These are phyloP conservation scores for Belonocnema kinseyi DNA, from an alignment of 1,140 invertebrate species.

Conservation along the genomic window DNA sequence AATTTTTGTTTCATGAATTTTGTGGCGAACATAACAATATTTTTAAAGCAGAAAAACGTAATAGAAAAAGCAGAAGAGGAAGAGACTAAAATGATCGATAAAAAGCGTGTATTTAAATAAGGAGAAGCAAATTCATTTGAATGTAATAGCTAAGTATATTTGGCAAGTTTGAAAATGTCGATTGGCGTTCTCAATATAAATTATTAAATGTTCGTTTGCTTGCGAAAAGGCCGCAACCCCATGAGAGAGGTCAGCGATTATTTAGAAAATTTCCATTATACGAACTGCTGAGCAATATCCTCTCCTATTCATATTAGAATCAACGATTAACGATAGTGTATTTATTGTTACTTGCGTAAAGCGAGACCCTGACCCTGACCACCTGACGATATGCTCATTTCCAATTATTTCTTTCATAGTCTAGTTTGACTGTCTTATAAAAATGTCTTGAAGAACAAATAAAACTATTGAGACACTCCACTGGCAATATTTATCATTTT, in stretches of 20 bases:
- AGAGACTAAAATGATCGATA: not conserved
- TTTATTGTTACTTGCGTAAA: slow-evolving; percentile 59
- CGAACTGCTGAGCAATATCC: slow-evolving; percentile 67
- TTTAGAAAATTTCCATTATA: slow-evolving; percentile 65
- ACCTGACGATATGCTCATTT: too few species aligned
- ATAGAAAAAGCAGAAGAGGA: not conserved
- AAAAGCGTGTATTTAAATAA: slow-evolving; percentile 1
- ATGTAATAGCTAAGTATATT: not conserved
- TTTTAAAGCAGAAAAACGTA: too few species aligned
- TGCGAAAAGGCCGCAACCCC: slow-evolving; percentile 62
- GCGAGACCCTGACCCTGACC: slow-evolving; percentile 43
- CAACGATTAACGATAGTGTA: slow-evolving; percentile 54
- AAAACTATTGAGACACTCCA: too few species aligned
- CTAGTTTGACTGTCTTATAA: too few species aligned
- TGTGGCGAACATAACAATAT: too few species aligned
- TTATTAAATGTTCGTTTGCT: slow-evolving; percentile 61
- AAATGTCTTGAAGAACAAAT: too few species aligned
- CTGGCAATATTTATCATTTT: too few species aligned
- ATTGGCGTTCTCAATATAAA: slow-evolving; percentile 56
- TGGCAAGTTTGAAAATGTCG: slow-evolving; percentile 23
- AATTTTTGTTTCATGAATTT: too few species aligned
- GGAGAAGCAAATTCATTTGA: slow-evolving; percentile 23
- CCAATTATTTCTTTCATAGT: slow-evolving; percentile 21
- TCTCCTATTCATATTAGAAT: slow-evolving; percentile 59
- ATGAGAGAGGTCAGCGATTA: slow-evolving; percentile 66